Base-by-base conservation (phyloP, 2,888 invertebrate species). In the Lycocerus yunnanus region DNA sequence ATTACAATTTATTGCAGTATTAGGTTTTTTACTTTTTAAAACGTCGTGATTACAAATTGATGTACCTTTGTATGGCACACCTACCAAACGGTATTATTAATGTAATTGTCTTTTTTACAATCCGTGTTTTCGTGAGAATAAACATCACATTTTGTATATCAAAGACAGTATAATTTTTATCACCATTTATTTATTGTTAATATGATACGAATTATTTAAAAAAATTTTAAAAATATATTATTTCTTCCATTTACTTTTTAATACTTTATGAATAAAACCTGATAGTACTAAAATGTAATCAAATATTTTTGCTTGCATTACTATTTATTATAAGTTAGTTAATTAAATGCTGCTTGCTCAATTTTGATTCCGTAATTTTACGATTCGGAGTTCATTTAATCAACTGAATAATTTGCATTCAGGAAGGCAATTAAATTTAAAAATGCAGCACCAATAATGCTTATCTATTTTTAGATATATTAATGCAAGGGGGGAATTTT, bases 91-190 rank as follows among this genome's bases (percentile, higher is more conserved):
- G 43, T 43, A 43, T 43, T 43, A 43, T n/a, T 43, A 43, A 43
- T 43, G n/a, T 43, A 43, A 43, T 43, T 4, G 27, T 65, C 61
- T 70, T 61, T 65, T 70, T 27, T 27, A 65, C 21, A 70, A 66
- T 69, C 15, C 21, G 18, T 65, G 65, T 70, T 63, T 70, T 18
- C 65, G 15, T 70, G 65, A n/a, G 3, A 63, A 20, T 58, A 65
- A 69, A 63, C 69, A 70, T 70, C 69, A 70, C 69, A 18, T 63
- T 63, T 43, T 43, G n/a, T 43, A n/a, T 43, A n/a, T n/a, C 5
- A 43, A n/a, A 43, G n/a, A n/a, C 43, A n/a, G n/a, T 43, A n/a
- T 43, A 43, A 43, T 43, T 43, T 43, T n/a, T n/a, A n/a, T 43
- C 8, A 43, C 8, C 2, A 43, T 43, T 43, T 43, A 43, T 43